phyloP scores from a whole-genome alignment of 2,113 vertebrate species.

The Pedetes capensis region DNA sequence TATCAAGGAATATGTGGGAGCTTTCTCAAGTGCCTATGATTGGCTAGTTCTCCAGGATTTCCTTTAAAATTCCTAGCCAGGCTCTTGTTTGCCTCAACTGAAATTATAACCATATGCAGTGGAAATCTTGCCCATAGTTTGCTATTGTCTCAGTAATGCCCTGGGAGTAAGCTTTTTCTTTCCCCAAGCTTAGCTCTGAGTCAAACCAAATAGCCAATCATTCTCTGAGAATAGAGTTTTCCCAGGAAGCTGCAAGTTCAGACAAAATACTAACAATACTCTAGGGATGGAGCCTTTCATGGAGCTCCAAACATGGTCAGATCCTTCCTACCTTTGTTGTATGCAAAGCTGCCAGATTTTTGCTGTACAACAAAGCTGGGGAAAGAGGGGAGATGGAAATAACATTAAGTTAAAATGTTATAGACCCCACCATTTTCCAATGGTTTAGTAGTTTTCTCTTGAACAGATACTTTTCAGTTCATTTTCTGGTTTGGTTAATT shows the following conservation, averaged over 20 bases:
- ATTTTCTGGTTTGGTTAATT: background rate
- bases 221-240: slow-evolving; percentile 33
- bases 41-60: slow-evolving; percentile 48
- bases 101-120: slow-evolving; percentile 32
- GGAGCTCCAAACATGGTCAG: background rate
- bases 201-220: slow-evolving; percentile 43
- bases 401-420: background rate
- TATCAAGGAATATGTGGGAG: background rate
- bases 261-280: slow-evolving; percentile 44
- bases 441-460: background rate
- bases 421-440: background rate
- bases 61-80: slow-evolving; percentile 51
- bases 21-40: background rate
- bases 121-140: slow-evolving; percentile 22
- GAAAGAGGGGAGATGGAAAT: background rate
- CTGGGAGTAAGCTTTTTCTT: background rate
- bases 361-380: background rate
- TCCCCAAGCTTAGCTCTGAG: background rate
- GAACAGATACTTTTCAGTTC: background rate
- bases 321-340: background rate
- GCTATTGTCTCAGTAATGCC: slow-evolving; percentile 32
- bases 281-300: background rate
- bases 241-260: slow-evolving; percentile 34
- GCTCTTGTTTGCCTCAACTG: slow-evolving; percentile 13
- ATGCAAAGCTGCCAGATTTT: background rate